Evolutionary conservation across 2,888 invertebrate genomes (phyloP).

Genomic region (Adelphocoris suturalis): DNA sequence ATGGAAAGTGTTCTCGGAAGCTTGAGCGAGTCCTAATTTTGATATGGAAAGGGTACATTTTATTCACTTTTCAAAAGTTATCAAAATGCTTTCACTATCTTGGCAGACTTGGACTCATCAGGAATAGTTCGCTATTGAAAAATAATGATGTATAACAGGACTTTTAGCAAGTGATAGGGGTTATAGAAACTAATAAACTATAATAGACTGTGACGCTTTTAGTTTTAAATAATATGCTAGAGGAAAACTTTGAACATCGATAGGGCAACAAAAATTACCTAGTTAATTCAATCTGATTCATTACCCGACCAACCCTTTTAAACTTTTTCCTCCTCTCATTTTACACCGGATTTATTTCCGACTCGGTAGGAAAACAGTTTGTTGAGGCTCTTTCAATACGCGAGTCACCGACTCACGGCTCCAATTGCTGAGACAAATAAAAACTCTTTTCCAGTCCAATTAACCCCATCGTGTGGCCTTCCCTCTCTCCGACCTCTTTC

Average conservation of each 20-base stretch:
- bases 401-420: neutral
- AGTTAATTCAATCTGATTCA: neutral
- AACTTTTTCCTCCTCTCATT: neutral
- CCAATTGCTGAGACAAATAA: slow-evolving; percentile 37
- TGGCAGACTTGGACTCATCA: too few species aligned
- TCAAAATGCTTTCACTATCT: too few species aligned
- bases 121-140: too few species aligned
- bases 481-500: neutral
- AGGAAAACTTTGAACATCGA: neutral
- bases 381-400: neutral
- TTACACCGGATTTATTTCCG: neutral
- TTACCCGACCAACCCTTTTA: neutral
- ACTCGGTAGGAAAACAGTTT: neutral
- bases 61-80: too few species aligned
- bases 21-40: too few species aligned
- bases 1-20: too few species aligned
- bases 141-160: too few species aligned
- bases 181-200: too few species aligned
- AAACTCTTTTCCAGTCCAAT: slow-evolving; percentile 39
- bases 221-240: too few species aligned
- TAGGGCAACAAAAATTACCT: neutral
- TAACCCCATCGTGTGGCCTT: neutral
- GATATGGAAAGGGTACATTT: too few species aligned
- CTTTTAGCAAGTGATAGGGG: too few species aligned
- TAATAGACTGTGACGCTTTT: too few species aligned